Base-by-base conservation (phyloP, 2,113 vertebrate genomes). In the Cochlearius cochlearius region DNA sequence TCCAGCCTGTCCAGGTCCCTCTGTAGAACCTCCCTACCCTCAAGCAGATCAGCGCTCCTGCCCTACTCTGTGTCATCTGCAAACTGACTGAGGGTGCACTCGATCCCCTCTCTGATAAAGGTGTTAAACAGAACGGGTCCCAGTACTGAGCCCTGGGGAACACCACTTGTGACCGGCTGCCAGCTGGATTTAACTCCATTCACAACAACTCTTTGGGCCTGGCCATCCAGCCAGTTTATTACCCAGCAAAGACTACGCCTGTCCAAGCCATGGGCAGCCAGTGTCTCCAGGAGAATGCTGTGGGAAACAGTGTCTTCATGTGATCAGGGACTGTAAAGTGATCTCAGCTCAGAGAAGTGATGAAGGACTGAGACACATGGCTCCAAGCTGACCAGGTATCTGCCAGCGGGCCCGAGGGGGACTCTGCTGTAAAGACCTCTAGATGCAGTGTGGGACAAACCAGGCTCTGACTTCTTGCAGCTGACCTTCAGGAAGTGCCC, bases 381-480 rank as follows among this genome's bases (percentile, higher is more conserved):
- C 23, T 93, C 18, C 26, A 41, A 66, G 59, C 0, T 81, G 55
- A 34, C 6, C 10, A 49, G 12, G 2, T 39, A 4, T 34, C 27
- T 53, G 17, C 26, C 62, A 43, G 15, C 1, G 6, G 32, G 41
- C 23, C 32, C 3, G 2, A 47, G 5, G 9, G 22, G 13, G 32
- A 15, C 23, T 82, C 23, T 58, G 25, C 21, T 72, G 5, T 43
- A 7, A 69, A 86, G 30, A 60, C 3, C 11, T 73, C 22, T 52
- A 50, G n/a, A 10, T 41, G 67, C 52, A 55, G 4, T 3, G 11
- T 47, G 45, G 45, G 43, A 55, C 49, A 82, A 41, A 26, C 5
- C 0, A 0, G 27, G 13, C 10, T 68, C 71, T 82, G 58, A 29
- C 22, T 64, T 64, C 30, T 56, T 0, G 0, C 2, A 49, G 8